Base-by-base conservation (phyloP, 2,113 vertebrate genomes). In the Amphiprion ocellaris region DNA sequence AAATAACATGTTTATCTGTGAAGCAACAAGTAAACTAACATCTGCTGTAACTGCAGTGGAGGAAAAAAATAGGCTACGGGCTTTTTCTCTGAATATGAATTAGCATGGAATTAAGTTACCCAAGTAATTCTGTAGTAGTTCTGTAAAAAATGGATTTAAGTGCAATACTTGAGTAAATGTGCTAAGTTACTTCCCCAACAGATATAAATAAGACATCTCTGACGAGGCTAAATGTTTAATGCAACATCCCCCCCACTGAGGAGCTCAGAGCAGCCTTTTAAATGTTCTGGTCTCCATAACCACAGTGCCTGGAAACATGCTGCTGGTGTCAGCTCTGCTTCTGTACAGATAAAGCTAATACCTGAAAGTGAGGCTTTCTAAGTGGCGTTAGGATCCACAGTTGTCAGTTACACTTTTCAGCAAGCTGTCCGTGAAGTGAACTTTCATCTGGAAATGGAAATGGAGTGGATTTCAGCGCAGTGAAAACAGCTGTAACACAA, bases 241-340 rank as follows among this genome's bases (percentile, higher is more conserved):
- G 66, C 49, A 68, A n/a, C 46, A 67, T 65, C 33, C 64, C 89
- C 58, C 83, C 89, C 55, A 69, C 81, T 68, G 77, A 78, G 81
- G 68, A 52, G 55, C 55, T 82, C 41, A 69, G 41, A 60, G 60
- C 15, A 19, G 23, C 50, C 30, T 33, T 76, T 75, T 68, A 74
- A 39, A 28, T 85, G 84, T 81, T 81, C 73, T 70, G 71, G 62
- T 87, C 53, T 86, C 78, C 81, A 86, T 86, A 74, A 79, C 83
- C 68, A 86, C 74, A 77, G 58, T 23, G 41, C 53, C n/a, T 50
- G 62, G 41, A 63, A 44, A 84, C 77, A 56, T 49, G 44, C 44
- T 53, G 19, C 56, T 47, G 28, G 15, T 47, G 69, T 56, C 52
- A 47, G 47, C 53, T 78, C 26, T 60, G 61, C 15, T 21, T 39